phyloP scores from a whole-genome alignment of 2,797 vertebrate species.

The Sebastes cheni region DNA sequence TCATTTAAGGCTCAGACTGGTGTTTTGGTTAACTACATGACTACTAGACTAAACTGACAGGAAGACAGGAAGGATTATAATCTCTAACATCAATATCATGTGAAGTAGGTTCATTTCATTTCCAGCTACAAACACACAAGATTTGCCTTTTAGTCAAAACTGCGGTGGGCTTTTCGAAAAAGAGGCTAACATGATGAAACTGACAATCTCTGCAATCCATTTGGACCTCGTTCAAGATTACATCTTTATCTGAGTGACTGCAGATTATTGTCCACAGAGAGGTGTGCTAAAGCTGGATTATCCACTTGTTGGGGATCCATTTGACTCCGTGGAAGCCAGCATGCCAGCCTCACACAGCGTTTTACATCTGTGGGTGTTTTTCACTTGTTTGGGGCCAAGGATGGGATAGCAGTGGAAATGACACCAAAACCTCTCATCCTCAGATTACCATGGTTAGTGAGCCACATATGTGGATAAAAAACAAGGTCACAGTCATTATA shows the following conservation, averaged over 20 bases:
- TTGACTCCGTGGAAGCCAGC: conserved; percentile 68
- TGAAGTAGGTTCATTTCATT: conserved; percentile 44
- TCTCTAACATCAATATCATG: conserved; percentile 37
- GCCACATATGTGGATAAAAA: conserved; percentile 56
- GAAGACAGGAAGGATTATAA: conserved; percentile 26
- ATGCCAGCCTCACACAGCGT: conserved; percentile 69
- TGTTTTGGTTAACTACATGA: conserved; percentile 32
- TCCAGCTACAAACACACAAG: conserved; percentile 46
- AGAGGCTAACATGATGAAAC: conserved; percentile 77
- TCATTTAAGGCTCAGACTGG: conserved; percentile 22
- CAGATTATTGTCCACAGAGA: conserved; percentile 82
- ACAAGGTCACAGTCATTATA: conserved; percentile 40
- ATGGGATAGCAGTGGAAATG: conserved; percentile 56
- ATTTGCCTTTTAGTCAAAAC: conserved; percentile 52
- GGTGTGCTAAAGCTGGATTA: conserved; percentile 84
- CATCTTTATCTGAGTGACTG: conserved; percentile 76
- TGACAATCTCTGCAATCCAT: conserved; percentile 78
- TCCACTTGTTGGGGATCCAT: conserved; percentile 78
- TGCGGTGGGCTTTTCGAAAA: conserved; percentile 57
- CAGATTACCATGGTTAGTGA: conserved; percentile 75
- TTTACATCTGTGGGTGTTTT: conserved; percentile 77
- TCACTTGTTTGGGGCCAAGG: conserved; percentile 50
- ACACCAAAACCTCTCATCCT: conserved; percentile 77
- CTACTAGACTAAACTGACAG: conserved; percentile 24
- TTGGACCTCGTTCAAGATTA: conserved; percentile 79